A percentile compares a stretch with the other conserved stretches of the same genome.
These are phyloP conservation scores for Bufo gargarizans DNA, from an alignment of 2,113 vertebrate genomes.

Conservation along the genomic window DNA sequence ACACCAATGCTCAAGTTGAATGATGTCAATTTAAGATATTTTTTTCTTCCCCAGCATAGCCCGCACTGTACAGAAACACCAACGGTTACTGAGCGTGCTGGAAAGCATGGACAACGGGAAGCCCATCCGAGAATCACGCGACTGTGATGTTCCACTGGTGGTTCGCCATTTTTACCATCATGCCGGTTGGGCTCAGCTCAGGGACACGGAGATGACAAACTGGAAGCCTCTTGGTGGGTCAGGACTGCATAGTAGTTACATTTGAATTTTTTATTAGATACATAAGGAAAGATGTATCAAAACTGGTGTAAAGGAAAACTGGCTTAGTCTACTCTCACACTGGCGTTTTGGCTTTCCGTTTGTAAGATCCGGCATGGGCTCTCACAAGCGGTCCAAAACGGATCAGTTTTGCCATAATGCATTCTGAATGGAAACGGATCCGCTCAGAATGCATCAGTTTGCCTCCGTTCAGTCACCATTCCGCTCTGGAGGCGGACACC, in stretches of 20 bases:
- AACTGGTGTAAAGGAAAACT: too few species aligned
- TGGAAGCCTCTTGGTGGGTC: slow-evolving; percentile 72
- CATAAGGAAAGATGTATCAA: background rate
- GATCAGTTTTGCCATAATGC: too few species aligned
- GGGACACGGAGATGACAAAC: slow-evolving; percentile 62
- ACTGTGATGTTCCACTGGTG: slow-evolving; percentile 65
- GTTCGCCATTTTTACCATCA: slow-evolving; percentile 70
- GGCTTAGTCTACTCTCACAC: too few species aligned
- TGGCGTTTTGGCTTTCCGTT: too few species aligned
- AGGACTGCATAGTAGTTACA: too few species aligned
- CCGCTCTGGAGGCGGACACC: too few species aligned
- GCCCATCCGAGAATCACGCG: slow-evolving; percentile 66
- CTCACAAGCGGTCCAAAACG: too few species aligned
- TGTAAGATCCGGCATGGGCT: too few species aligned
- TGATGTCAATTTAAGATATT: background rate
- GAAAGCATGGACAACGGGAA: slow-evolving; percentile 70
- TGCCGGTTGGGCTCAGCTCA: slow-evolving; percentile 65
- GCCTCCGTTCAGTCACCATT: too few species aligned
- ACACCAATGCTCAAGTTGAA: too few species aligned
- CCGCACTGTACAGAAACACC: slow-evolving; percentile 69
- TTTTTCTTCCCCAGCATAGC: slow-evolving; percentile 63
- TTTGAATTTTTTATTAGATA: background rate
- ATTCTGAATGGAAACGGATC: too few species aligned
- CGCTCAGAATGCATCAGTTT: too few species aligned
- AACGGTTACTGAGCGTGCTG: slow-evolving; percentile 67